Base-by-base conservation (phyloP, 2,888 invertebrate genomes). In the Dynastes maya region DNA sequence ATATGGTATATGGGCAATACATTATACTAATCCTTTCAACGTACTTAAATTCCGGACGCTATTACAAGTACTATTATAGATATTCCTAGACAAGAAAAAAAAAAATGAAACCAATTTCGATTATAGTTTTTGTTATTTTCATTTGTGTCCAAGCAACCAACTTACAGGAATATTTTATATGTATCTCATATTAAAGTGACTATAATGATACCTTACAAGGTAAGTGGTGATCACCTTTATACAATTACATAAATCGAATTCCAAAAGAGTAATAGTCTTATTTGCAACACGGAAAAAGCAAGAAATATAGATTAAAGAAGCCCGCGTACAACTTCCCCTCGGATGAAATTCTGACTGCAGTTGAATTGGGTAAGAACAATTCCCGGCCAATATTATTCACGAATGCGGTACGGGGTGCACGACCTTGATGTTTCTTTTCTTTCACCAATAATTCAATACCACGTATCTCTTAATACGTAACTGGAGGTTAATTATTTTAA, bases 401-500 rank as follows among this genome's bases (percentile, higher is more conserved):
- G 55, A 71, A 71, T 71, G 71, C 71, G 55, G 71, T 32, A 55
- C 55, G 29, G 71, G 32, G 37, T 32, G 53, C 5, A 37, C 6
- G 71, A 32, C 58, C 55, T 58, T 71, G 32, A 55, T n/a, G 16
- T 37, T 71, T 37, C 37, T 58, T 37, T 58, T 71, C 71, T n/a
- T 37, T 9, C 37, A 55, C 16, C 58, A 71, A 71, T 70, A 53
- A 70, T 70, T 32, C 32, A 32, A 32, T 70, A 70, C 32, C 40
- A 22, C 27, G 45, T 49, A 49, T 68, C 11, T 29, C 71, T 55
- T 71, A 55, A 71, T 71, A 71, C 40, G 32, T 58, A 71, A 58
- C 55, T 71, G 55, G 71, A 71, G 37, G 71, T 11, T 71, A 71
- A 71, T 71, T 71, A 71, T 71, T 55, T 29, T 55, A 71, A 71